A percentile compares a stretch with the other conserved stretches of the same genome.
These are phyloP conservation scores for Vanessa tameamea DNA, from an alignment of 1,140 invertebrate genomes.

Conservation along the genomic window DNA sequence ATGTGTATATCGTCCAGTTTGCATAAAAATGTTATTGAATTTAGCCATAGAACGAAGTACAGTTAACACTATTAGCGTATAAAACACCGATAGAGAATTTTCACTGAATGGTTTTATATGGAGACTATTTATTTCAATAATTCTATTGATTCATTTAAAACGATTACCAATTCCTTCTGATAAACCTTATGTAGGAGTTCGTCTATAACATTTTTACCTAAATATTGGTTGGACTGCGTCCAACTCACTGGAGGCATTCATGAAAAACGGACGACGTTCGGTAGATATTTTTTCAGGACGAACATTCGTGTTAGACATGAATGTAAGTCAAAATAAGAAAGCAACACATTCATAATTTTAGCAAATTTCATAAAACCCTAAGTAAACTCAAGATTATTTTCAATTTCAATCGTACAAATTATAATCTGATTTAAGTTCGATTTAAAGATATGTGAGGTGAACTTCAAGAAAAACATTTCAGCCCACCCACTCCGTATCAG, in stretches of 20 bases:
- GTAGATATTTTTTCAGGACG: constrained; percentile 1
- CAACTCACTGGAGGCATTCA: constrained; percentile 7
- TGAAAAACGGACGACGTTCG: constrained; percentile 11
- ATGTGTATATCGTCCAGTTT: too few species aligned
- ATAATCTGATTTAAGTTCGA: too few species aligned
- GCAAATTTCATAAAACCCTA: too few species aligned
- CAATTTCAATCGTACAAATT: too few species aligned
- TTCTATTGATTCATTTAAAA: background rate
- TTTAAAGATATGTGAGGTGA: background rate
- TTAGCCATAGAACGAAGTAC: too few species aligned
- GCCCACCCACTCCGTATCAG: background rate
- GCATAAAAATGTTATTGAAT: too few species aligned
- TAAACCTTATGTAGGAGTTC: background rate
- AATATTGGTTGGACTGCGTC: constrained; percentile 8
- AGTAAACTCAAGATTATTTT: too few species aligned
- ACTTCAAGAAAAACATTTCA: background rate
- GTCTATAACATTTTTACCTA: constrained; percentile 4
- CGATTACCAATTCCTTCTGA: background rate
- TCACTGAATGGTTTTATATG: too few species aligned
- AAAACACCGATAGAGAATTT: too few species aligned
- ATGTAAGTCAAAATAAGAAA: too few species aligned
- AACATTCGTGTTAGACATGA: background rate
- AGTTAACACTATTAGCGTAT: too few species aligned
- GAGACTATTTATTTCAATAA: background rate
- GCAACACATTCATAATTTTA: too few species aligned